Evolutionary conservation across 2,888 invertebrate species (phyloP).

Genomic region (Thecocarcelia acutangulata): DNA sequence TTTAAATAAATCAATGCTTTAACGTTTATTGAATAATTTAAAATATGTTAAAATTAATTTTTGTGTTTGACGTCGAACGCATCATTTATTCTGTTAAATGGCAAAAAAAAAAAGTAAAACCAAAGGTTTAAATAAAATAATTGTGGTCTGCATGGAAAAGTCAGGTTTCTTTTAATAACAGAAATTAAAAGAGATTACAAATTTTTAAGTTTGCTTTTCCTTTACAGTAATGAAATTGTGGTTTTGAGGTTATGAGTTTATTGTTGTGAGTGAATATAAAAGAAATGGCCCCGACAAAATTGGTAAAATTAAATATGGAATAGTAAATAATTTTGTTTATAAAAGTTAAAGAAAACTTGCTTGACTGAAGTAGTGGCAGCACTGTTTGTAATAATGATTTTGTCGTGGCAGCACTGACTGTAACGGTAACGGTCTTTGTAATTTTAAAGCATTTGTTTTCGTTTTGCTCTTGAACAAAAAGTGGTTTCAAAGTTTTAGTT

Average conservation of each 20-base stretch:
- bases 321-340: background rate
- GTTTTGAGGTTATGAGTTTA: conserved; percentile 13
- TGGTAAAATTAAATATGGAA: conserved; percentile 1
- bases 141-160: conserved; percentile 19
- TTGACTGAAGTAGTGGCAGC: background rate
- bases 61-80: no score
- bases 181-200: conserved; percentile 30
- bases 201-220: background rate
- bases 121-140: conserved; percentile 1
- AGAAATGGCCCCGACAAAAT: background rate
- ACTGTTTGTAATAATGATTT: no score
- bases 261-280: conserved; percentile 2
- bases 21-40: no score
- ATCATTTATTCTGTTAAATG: no score
- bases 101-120: no score
- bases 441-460: no score
- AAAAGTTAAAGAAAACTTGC: conserved; percentile 6
- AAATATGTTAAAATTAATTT: no score
- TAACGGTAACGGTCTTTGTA: no score
- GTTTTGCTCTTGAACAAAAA: no score
- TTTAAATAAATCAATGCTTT: no score
- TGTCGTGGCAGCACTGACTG: no score
- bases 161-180: conserved; percentile 12
- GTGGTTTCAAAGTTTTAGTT: no score
- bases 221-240: background rate